A percentile compares a stretch with the other conserved stretches of the same genome.
phyloP scores from a whole-genome alignment of 2,797 vertebrate species.

The Bovichtus variegatus region DNA sequence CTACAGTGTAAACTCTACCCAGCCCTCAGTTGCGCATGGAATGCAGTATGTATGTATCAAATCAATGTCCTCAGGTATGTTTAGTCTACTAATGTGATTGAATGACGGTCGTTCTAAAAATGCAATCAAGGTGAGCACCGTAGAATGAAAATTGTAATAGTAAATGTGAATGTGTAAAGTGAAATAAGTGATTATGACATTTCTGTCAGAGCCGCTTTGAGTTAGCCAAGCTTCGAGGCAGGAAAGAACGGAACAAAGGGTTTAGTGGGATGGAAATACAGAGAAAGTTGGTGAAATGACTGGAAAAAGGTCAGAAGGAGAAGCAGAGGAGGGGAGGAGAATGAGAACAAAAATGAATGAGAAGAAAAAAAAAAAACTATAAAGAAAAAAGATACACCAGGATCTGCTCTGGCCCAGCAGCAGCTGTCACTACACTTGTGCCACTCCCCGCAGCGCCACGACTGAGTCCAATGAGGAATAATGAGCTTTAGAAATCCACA shows the following conservation, averaged over 20 bases:
- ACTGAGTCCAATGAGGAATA: constrained; percentile 79
- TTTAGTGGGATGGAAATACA: constrained; percentile 38
- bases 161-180: neutral
- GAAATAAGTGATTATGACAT: constrained; percentile 15
- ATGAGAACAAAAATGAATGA: constrained; percentile 39
- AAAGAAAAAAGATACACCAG: constrained; percentile 49
- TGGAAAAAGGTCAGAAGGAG: constrained; percentile 54
- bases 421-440: constrained; percentile 64
- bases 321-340: constrained; percentile 24
- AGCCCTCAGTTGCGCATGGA: neutral
- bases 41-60: neutral
- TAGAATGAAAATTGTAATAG: neutral
- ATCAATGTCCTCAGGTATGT: neutral
- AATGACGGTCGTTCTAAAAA: too few species aligned
- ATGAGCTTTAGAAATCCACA: constrained; percentile 85
- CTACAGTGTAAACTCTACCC: neutral
- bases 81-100: neutral
- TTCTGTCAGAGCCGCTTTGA: constrained; percentile 21
- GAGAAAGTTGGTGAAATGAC: constrained; percentile 33
- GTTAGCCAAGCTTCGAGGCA: neutral
- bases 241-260: neutral
- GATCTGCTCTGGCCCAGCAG: constrained; percentile 61
- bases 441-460: constrained; percentile 66
- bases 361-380: neutral
- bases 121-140: neutral